Conservation (phyloP, 2,113 vertebrate species). For the Laterallus jamaicensis region DNA sequence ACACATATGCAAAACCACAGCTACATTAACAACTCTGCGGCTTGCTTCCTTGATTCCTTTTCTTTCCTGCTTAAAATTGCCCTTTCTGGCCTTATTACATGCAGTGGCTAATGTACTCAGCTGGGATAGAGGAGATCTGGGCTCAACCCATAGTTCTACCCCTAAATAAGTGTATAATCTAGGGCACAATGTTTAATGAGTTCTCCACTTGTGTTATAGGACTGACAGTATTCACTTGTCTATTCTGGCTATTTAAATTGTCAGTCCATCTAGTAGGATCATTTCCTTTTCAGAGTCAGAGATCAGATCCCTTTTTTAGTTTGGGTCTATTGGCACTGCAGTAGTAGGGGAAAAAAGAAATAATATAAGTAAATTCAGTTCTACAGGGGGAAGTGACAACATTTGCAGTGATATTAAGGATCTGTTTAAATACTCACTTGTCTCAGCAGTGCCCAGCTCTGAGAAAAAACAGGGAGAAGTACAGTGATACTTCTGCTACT, state of each 20-base stretch:
- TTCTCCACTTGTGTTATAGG: not conserved
- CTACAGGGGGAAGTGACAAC: not conserved
- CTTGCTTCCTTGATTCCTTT: conserved; percentile 34
- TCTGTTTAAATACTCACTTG: conserved; percentile 9
- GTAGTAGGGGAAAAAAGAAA: not conserved
- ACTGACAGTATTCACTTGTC: not conserved
- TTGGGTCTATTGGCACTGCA: not conserved
- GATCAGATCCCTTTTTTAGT: conserved; percentile 29
- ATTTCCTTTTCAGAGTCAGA: conserved; percentile 33
- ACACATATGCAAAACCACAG: conserved; percentile 54
- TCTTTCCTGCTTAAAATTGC: conserved; percentile 35
- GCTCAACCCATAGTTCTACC: conserved; percentile 21
- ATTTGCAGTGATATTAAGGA: not conserved
- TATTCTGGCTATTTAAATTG: conserved; percentile 40
- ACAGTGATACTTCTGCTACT: not conserved
- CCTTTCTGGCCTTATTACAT: conserved; percentile 46
- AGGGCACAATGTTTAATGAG: conserved; percentile 21
- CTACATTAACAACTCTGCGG: conserved; percentile 25
- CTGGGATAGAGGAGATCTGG: not conserved
- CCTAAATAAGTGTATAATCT: conserved; percentile 29
- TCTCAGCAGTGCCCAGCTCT: not conserved
- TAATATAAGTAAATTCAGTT: not conserved
- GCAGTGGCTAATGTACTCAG: not conserved
- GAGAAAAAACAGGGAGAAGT: not conserved
- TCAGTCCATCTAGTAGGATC: not conserved